A percentile compares a stretch with the other conserved stretches of the same genome.
phyloP scores from a whole-genome alignment of 2,113 vertebrate genomes.

The Dinomys branickii region DNA sequence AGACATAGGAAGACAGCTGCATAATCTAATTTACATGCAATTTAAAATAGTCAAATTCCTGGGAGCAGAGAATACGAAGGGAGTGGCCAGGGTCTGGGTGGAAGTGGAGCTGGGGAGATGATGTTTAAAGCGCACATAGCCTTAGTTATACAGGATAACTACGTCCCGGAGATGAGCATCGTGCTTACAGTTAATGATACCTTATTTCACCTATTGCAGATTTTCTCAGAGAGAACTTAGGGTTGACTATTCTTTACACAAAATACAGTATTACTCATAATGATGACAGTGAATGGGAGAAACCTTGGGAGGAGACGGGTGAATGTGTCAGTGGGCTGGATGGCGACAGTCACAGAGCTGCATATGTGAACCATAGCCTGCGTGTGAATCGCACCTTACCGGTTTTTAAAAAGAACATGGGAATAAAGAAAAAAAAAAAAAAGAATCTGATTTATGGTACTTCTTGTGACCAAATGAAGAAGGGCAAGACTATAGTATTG shows the following conservation, averaged over 20 bases:
- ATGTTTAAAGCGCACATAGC: neutral
- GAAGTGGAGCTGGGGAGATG: too few relatives aligned
- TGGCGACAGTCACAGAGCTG: neutral
- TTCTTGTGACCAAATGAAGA: neutral
- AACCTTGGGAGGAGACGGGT: neutral
- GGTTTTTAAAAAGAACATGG: neutral
- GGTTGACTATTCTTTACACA: neutral
- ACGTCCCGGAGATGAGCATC: neutral
- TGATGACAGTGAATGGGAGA: neutral
- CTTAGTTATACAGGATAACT: neutral
- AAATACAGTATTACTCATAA: neutral
- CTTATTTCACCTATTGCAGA: neutral
- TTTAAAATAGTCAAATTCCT: neutral
- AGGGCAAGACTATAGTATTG: neutral
- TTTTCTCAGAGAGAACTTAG: neutral
- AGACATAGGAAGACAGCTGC: neutral
- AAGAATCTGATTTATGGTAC: neutral
- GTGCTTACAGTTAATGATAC: neutral
- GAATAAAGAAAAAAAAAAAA: neutral
- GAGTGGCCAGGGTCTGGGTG: neutral
- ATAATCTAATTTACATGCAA: neutral
- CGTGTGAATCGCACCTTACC: neutral
- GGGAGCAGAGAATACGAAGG: neutral
- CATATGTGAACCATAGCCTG: neutral
- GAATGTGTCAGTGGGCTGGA: neutral